Evolutionary conservation across 2,888 invertebrate genomes (phyloP).

Genomic region (Pachycephus smyrnensis): DNA sequence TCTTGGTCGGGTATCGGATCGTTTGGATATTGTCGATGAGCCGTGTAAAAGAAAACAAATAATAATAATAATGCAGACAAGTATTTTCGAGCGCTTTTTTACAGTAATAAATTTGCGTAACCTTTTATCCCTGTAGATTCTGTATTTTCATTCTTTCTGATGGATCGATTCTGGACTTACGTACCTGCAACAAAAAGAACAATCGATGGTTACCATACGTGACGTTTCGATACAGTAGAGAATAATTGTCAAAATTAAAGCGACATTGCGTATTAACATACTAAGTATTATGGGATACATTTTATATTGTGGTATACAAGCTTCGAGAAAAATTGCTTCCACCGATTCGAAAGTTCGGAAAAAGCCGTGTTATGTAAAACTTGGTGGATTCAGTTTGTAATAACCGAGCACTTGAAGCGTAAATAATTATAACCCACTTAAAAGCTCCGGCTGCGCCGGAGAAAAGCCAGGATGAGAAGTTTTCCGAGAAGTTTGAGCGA

Average conservation of each 20-base stretch:
- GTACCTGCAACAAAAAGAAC: conserved; percentile 57
- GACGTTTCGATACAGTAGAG: not conserved
- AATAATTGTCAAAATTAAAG: not conserved
- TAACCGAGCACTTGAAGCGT: conserved; percentile 42
- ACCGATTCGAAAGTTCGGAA: not conserved
- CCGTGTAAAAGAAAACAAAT: not conserved
- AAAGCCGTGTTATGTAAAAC: conserved; percentile 34
- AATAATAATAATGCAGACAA: not conserved
- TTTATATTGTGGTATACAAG: not conserved
- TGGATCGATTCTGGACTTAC: conserved; percentile 32
- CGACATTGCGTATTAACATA: not conserved
- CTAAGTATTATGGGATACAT: not conserved
- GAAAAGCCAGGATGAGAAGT: conserved; percentile 21
- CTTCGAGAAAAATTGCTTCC: not conserved
- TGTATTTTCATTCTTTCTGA: not conserved
- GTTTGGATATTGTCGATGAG: not conserved
- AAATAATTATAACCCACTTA: conserved; percentile 55
- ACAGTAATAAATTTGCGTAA: not conserved
- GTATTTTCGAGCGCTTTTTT: not conserved
- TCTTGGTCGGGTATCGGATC: not conserved
- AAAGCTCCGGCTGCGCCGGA: conserved; percentile 16
- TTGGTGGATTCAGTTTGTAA: conserved; percentile 42
- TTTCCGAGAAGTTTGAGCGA: conserved; percentile 24
- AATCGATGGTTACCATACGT: not conserved
- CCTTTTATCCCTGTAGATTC: not conserved